Base-by-base conservation (phyloP, 2,888 invertebrate genomes). In the Pammene fasciana region DNA sequence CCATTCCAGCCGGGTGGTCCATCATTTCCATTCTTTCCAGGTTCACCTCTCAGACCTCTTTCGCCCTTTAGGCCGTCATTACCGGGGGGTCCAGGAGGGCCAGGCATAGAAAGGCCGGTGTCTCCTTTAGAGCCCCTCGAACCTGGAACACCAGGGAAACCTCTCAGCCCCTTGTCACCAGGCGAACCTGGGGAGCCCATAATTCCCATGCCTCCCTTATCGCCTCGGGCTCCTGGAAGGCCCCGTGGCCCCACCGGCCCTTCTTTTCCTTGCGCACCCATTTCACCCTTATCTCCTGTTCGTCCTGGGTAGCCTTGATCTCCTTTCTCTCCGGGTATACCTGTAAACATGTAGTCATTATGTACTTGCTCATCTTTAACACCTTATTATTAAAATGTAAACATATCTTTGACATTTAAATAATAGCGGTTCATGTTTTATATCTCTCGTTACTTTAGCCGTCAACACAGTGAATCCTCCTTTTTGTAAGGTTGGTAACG, bases 101-200 rank as follows among this genome's bases (percentile, higher is more conserved):
- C 96, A 71, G 94, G 92, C 78, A 94, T 93, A 0, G 96, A 94
- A 62, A 94, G 92, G 54, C 96, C 96, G 10, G 94, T 77, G 86
- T 96, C 96, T 79, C 96, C 96, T 87, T 96, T 96, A 13, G 85
- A 85, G 65, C 96, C 96, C 84, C 94, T 95, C 0, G 75, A 67
- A 7, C 94, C 95, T 8, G 92, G 85, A 46, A 87, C 72, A 6
- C 95, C 95, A 5, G 95, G 94, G 16, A 85, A 84, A 66, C 96
- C 96, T 78, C 94, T 87, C 0, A 82, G 82, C 11, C 96, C 96
- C 67, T 90, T 86, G 73, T 88, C 87, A 62, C 97, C 96, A 16
- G 93, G 86, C 71, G 95, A 95, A 67, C 97, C 97, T 0, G 95
- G 95, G 79, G 95, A 95, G 48, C 97, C 97, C 90, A 95, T 94